These are phyloP conservation scores for Myanophis thanlyinensis DNA, from an alignment of 2,113 vertebrate genomes.

Conservation along the genomic window DNA sequence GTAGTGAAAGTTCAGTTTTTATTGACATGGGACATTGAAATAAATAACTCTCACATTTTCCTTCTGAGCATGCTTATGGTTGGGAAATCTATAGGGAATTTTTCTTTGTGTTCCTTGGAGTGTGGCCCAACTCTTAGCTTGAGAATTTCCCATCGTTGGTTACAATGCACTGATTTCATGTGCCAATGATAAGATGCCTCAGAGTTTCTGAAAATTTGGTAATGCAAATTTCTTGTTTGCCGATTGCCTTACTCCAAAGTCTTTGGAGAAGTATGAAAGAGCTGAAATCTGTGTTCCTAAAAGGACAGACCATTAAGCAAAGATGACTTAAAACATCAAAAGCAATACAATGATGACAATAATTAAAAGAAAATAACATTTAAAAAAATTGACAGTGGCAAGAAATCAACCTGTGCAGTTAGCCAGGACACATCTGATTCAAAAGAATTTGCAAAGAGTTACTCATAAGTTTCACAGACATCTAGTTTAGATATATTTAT, in stretches of 20 bases:
- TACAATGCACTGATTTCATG: neutral
- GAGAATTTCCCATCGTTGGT: neutral
- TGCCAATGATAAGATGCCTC: neutral
- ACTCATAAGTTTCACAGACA: neutral
- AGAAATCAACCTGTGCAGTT: neutral
- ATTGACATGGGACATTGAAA: conserved; percentile 22
- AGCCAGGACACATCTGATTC: neutral
- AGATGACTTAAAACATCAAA: neutral
- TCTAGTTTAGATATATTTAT: neutral
- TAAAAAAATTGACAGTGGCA: neutral
- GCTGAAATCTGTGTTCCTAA: neutral
- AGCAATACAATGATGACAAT: neutral
- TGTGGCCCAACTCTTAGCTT: neutral
- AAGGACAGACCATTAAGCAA: neutral
- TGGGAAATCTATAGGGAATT: neutral
- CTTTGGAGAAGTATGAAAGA: neutral
- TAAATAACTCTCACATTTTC: neutral
- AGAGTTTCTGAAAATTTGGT: too few relatives aligned
- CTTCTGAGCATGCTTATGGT: neutral
- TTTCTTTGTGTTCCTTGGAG: neutral
- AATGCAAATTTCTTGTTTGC: neutral
- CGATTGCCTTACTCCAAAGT: neutral
- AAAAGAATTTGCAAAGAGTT: neutral
- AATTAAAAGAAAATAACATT: too few relatives aligned
- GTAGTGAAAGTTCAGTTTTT: conserved; percentile 38